Evolutionary conservation across 2,888 invertebrate genomes (phyloP).

Genomic region (Chaetoderma sp.): DNA sequence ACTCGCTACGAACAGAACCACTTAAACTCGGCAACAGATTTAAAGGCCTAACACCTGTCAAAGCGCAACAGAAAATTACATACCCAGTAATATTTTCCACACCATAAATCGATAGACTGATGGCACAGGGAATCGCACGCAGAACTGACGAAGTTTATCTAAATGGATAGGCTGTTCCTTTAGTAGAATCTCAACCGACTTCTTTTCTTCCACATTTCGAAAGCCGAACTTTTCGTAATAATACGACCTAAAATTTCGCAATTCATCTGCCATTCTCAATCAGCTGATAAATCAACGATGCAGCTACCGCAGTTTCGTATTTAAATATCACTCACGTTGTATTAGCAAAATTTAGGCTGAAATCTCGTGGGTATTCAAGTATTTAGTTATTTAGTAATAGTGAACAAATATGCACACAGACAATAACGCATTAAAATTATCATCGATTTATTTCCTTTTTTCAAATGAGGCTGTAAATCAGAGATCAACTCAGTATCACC

Average conservation of each 20-base stretch:
- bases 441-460: too few relatives aligned
- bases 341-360: too few relatives aligned
- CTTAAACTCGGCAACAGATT: too few relatives aligned
- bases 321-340: too few relatives aligned
- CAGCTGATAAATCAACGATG: neutral
- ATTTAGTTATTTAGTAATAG: neutral
- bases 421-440: too few relatives aligned
- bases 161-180: conserved; percentile 86
- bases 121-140: conserved; percentile 86
- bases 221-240: conserved; percentile 81
- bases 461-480: too few relatives aligned
- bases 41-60: too few relatives aligned
- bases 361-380: neutral
- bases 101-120: conserved; percentile 82
- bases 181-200: conserved; percentile 87
- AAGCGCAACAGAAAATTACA: too few relatives aligned
- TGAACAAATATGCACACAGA: too few relatives aligned
- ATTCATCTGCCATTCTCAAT: conserved; percentile 49
- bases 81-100: conserved; percentile 88
- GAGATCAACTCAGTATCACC: too few relatives aligned
- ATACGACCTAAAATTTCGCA: conserved; percentile 70
- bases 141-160: conserved; percentile 85
- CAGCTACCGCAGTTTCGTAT: neutral
- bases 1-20: too few relatives aligned
- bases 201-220: conserved; percentile 86